phyloP scores from a whole-genome alignment of 2,888 invertebrate genomes.

The Odiellus spinosus region DNA sequence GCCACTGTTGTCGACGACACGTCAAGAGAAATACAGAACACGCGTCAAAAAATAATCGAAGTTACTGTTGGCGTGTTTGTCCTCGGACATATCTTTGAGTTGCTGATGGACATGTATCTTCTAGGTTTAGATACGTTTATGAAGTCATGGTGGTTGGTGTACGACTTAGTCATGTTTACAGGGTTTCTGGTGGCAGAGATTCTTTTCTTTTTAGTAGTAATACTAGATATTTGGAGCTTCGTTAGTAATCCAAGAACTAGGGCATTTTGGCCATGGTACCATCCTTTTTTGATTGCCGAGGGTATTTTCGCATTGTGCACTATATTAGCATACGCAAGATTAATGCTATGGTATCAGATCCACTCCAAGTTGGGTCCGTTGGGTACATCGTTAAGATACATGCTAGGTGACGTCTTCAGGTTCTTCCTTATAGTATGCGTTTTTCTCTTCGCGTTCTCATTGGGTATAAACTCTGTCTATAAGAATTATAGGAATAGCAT shows the following conservation, averaged over 20 bases:
- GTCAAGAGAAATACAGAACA: slow-evolving; percentile 25
- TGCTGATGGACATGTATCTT: slow-evolving; percentile 9
- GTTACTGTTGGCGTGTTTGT: slow-evolving; percentile 12
- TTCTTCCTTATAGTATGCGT: slow-evolving; percentile 45
- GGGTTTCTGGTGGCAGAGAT: slow-evolving; percentile 36
- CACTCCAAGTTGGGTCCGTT: slow-evolving; percentile 48
- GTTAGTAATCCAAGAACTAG: slow-evolving; percentile 31
- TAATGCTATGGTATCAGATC: slow-evolving; percentile 46
- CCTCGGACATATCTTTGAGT: slow-evolving; percentile 14
- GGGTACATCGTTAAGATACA: slow-evolving; percentile 21
- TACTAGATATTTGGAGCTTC: slow-evolving; percentile 23
- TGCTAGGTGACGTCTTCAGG: slow-evolving; percentile 14
- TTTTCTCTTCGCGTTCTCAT: slow-evolving; percentile 32
- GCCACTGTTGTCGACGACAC: slow-evolving; percentile 13
- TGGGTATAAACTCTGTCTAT: slow-evolving; percentile 40
- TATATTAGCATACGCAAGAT: slow-evolving; percentile 46
- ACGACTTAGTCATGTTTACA: slow-evolving; percentile 14
- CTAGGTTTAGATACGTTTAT: slow-evolving; percentile 10
- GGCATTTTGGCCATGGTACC: slow-evolving; percentile 47
- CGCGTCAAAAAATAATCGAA: slow-evolving; percentile 27
- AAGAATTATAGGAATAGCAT: slow-evolving; percentile 49
- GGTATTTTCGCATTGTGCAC: slow-evolving; percentile 48
- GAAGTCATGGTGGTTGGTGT: slow-evolving; percentile 13
- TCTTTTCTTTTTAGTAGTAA: slow-evolving; percentile 52
- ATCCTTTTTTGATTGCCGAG: slow-evolving; percentile 47